Evolutionary conservation across 2,797 vertebrate genomes (phyloP), one percentile per base, ranked within the genome.

Genomic region (Notoglanidium macrostoma): DNA sequence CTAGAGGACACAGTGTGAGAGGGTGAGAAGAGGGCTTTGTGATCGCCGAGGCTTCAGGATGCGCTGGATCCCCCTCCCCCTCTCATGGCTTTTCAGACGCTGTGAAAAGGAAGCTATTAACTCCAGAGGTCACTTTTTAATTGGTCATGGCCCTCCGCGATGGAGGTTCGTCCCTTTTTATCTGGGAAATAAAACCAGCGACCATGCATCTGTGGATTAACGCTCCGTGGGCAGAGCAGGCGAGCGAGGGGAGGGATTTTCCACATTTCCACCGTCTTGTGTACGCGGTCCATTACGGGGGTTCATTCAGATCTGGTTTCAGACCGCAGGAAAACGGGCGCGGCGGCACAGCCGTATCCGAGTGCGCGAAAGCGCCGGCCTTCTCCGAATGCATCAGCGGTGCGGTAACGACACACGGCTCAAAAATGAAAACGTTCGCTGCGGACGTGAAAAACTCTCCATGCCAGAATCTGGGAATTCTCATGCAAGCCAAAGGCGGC

Each of bases 41-140:
- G 57, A 81, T 46, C n/a, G 78, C 55, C 3, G 21, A n/a, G 78
- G 2, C 57, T 44, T 44, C 55, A 44, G 78, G 78, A 80, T 17
- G 78, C 21, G 2, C 21, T 26, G 35, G 78, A 61, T 61, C 9
- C 9, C 5, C 55, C 32, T 11, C 32, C 29, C 17, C 10, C 4
- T 9, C 21, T 2, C 6, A 3, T 2, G 15, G 49, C 51, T 78
- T 57, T 78, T 78, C 76, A 35, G 49, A 78, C 17, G 3, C 29
- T 4, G 76, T 51, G 23, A n/a, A 80, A 80, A 80, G 57, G 55
- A 63, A 81, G 57, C 57, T 2, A 81, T 81, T 63, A 81, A 81
- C 79, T 81, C 79, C 40, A n/a, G 79, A 63, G 57, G 57, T 63
- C 57, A 81, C 59, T 81, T 63, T 81, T 63, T 81, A 81, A 81